Evolutionary conservation across 1,140 invertebrate species (phyloP).

Genomic region (Battus philenor): DNA sequence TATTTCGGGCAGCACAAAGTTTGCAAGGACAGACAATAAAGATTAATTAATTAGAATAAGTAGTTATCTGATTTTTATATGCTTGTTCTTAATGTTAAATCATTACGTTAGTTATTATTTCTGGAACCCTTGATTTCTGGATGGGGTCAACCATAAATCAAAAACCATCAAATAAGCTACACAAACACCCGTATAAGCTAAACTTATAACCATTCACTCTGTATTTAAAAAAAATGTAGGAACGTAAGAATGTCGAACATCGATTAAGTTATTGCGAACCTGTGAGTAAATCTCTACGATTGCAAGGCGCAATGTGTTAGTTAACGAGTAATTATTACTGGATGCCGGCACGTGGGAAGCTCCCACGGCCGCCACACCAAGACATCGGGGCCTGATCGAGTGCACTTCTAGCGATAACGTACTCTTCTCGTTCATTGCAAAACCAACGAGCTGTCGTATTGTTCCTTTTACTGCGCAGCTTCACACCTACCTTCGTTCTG

Average conservation of each 20-base stretch:
- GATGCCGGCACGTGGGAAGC: conserved; percentile 47
- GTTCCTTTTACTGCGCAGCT: conserved; percentile 27
- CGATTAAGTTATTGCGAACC: conserved; percentile 9
- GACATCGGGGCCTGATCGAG: conserved; percentile 30
- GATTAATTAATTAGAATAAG: too few species aligned
- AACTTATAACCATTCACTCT: too few species aligned
- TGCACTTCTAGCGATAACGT: conserved; percentile 40
- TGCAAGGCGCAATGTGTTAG: conserved; percentile 44
- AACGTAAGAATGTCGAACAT: neutral
- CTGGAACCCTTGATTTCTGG: too few species aligned
- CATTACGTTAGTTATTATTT: too few species aligned
- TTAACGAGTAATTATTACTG: conserved; percentile 48
- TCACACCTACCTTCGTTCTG: conserved; percentile 21
- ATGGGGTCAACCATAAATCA: too few species aligned
- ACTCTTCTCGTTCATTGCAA: conserved; percentile 28
- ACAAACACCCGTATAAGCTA: too few species aligned
- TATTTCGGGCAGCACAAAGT: too few species aligned
- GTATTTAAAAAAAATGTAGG: too few species aligned
- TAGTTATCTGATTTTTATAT: too few species aligned
- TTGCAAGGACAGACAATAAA: too few species aligned
- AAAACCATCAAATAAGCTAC: too few species aligned
- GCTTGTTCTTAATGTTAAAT: too few species aligned
- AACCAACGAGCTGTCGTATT: conserved; percentile 28
- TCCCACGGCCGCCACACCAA: conserved; percentile 40
- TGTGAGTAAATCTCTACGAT: conserved; percentile 26